These are phyloP conservation scores for Onychomys torridus DNA, from an alignment of 2,797 vertebrate species.

Conservation along the genomic window DNA sequence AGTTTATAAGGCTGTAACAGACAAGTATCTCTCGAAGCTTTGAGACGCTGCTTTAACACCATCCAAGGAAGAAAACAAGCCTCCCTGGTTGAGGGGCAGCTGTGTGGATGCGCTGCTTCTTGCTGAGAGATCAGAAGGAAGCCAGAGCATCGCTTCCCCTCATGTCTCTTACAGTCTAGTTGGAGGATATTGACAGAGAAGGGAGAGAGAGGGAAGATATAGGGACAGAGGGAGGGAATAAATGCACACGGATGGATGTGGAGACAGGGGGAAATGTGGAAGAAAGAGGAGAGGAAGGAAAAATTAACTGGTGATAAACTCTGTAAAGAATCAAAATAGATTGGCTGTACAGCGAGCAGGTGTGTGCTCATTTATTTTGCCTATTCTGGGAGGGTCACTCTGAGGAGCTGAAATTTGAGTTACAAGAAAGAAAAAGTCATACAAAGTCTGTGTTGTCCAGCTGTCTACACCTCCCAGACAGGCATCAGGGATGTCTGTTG, in stretches of 20 bases:
- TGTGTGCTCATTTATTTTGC: background rate
- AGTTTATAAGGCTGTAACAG: background rate
- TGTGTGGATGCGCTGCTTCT: background rate
- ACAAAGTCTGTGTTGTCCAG: background rate
- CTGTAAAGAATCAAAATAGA: background rate
- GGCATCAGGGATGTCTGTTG: background rate
- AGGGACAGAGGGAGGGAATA: background rate
- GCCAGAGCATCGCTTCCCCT: too few species aligned
- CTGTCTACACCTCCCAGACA: background rate
- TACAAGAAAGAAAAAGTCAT: background rate
- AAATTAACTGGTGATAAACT: background rate
- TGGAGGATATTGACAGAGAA: background rate
- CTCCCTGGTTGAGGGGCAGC: background rate
- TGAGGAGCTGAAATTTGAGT: background rate
- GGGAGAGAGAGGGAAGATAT: background rate
- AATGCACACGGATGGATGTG: background rate
- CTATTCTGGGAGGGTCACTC: background rate
- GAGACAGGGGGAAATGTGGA: background rate
- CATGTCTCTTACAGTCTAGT: background rate
- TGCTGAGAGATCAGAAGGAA: background rate
- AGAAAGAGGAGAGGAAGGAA: too few species aligned
- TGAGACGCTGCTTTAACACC: background rate
- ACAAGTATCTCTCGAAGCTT: background rate
- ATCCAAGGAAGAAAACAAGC: background rate
- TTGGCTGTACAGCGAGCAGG: background rate